A percentile compares a stretch with the other conserved stretches of the same genome.
Conservation (phyloP, 2,888 invertebrate species). For the Neelides folsomi region DNA sequence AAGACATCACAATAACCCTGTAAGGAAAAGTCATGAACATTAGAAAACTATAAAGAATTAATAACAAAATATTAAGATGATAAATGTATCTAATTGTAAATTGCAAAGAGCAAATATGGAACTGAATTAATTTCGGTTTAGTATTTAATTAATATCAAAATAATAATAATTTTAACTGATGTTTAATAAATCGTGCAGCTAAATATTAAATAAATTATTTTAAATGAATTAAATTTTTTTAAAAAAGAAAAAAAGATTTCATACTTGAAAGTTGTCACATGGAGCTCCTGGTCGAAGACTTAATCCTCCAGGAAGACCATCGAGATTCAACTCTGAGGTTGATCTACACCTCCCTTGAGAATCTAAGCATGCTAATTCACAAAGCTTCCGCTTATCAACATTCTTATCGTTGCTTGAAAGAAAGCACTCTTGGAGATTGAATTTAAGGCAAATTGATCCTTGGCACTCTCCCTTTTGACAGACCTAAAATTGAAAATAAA, state of each 20-base stretch:
- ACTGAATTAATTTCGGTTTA: too few species aligned
- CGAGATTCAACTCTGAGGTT: slow-evolving; percentile 66
- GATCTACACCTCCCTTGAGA: slow-evolving; percentile 59
- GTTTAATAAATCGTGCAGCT: too few species aligned
- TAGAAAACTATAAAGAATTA: too few species aligned
- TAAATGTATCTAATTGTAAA: too few species aligned
- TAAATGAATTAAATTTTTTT: not conserved
- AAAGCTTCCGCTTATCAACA: slow-evolving; percentile 69
- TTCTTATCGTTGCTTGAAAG: slow-evolving; percentile 65
- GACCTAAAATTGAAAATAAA: slow-evolving; percentile 43
- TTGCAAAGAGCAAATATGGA: too few species aligned
- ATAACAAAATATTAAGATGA: too few species aligned
- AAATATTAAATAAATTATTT: not conserved
- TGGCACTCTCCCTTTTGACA: slow-evolving; percentile 83
- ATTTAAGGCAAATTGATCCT: slow-evolving; percentile 87
- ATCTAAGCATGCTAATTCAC: slow-evolving; percentile 93
- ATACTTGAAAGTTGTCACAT: slow-evolving; percentile 92
- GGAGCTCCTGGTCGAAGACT: slow-evolving; percentile 89
- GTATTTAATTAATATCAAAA: too few species aligned
- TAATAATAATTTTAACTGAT: too few species aligned
- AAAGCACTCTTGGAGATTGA: slow-evolving; percentile 91
- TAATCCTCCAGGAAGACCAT: slow-evolving; percentile 63
- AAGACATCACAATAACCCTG: slow-evolving; percentile 99
- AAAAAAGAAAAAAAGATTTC: not conserved
- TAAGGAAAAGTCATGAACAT: slow-evolving; percentile 24